Conservation (phyloP, 2,113 vertebrate species). For the Epinephelus cyanopodus region DNA sequence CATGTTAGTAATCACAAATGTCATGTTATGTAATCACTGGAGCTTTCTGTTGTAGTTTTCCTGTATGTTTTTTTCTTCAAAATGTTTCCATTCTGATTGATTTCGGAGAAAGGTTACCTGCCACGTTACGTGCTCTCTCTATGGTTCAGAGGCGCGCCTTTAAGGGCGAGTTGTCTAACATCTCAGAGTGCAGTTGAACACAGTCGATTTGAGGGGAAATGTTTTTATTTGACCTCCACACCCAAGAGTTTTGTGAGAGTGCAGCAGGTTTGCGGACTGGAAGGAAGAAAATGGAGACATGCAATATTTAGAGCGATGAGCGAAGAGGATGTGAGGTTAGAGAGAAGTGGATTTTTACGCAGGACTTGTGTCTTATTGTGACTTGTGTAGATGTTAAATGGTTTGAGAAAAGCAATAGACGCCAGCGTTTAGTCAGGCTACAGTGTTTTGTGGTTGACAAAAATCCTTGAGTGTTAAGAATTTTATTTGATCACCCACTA, state of each 20-base stretch:
- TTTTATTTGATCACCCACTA: slow-evolving; percentile 61
- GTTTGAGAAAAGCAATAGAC: slow-evolving; percentile 69
- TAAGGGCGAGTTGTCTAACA: slow-evolving; percentile 15
- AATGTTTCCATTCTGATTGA: slow-evolving; percentile 42
- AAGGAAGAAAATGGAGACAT: background rate
- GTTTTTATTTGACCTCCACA: slow-evolving; percentile 46
- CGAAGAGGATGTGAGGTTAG: slow-evolving; percentile 18
- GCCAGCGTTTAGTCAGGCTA: slow-evolving; percentile 40
- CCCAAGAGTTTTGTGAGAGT: background rate
- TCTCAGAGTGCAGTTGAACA: slow-evolving; percentile 23
- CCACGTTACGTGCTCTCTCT: slow-evolving; percentile 15
- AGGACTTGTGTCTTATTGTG: slow-evolving; percentile 30
- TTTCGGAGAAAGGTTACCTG: slow-evolving; percentile 29
- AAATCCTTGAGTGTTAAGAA: slow-evolving; percentile 36
- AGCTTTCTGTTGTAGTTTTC: slow-evolving; percentile 30
- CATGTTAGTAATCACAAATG: slow-evolving; percentile 40
- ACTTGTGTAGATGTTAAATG: slow-evolving; percentile 51
- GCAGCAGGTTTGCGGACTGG: slow-evolving; percentile 12
- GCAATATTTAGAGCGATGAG: background rate
- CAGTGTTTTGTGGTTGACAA: slow-evolving; percentile 30
- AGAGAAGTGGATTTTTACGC: slow-evolving; percentile 1
- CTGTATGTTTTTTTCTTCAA: background rate
- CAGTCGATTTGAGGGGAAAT: slow-evolving; percentile 7
- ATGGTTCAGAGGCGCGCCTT: slow-evolving; percentile 2
- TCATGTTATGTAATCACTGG: slow-evolving; percentile 23